These are phyloP conservation scores for Hemicrepidius hirtus DNA, from an alignment of 2,888 invertebrate genomes.

Conservation along the genomic window DNA sequence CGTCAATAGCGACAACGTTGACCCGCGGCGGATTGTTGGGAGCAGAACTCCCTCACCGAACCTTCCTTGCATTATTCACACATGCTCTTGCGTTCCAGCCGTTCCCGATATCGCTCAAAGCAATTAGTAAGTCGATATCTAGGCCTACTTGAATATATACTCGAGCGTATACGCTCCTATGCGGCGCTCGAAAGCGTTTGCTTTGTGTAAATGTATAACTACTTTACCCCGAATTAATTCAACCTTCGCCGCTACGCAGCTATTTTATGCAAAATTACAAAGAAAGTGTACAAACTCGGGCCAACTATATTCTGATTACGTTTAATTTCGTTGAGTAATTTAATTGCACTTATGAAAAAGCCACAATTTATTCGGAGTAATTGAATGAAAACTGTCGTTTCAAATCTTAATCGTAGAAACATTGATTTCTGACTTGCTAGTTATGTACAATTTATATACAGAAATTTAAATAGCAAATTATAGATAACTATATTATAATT, in stretches of 20 bases:
- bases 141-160: constrained; percentile 38
- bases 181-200: constrained; percentile 31
- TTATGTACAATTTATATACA: no score
- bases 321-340: constrained; percentile 21
- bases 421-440: no score
- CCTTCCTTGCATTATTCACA: constrained; percentile 50
- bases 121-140: constrained; percentile 50
- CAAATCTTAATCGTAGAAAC: no score
- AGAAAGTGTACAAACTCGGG: constrained; percentile 31
- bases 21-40: constrained; percentile 36
- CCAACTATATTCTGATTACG: constrained; percentile 15
- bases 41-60: constrained; percentile 30
- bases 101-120: constrained; percentile 43
- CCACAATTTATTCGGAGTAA: background rate
- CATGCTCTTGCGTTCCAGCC: constrained; percentile 44
- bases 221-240: constrained; percentile 38
- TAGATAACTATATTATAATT: no score
- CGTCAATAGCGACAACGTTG: constrained; percentile 45
- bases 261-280: constrained; percentile 35
- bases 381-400: no score
- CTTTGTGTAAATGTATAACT: constrained; percentile 44
- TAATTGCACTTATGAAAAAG: constrained; percentile 6
- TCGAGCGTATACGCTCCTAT: constrained; percentile 23
- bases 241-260: constrained; percentile 16
- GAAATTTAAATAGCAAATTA: no score